These are phyloP conservation scores for Sycophaga agraensis DNA, from an alignment of 1,140 invertebrate genomes.

Conservation along the genomic window DNA sequence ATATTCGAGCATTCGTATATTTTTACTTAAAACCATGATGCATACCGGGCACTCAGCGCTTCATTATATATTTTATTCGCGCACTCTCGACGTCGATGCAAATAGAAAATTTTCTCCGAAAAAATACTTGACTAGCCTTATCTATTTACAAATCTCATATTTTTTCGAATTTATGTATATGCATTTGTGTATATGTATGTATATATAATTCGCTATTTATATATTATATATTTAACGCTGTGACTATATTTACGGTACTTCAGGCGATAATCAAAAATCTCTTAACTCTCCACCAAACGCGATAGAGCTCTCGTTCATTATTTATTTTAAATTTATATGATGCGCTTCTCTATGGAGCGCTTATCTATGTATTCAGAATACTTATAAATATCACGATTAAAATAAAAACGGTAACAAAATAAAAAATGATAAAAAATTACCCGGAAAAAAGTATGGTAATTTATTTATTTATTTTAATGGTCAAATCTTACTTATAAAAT, in stretches of 20 bases:
- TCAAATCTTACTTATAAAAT: too few relatives aligned
- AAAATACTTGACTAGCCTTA: constrained; percentile 32
- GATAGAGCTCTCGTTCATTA: background rate
- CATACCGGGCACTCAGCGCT: constrained; percentile 23
- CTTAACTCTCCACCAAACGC: background rate
- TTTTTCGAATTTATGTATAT: constrained; percentile 23
- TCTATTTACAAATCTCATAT: constrained; percentile 35
- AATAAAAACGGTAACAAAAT: too few relatives aligned
- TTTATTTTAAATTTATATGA: too few relatives aligned
- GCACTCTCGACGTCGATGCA: constrained; percentile 8
- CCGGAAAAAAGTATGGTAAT: too few relatives aligned
- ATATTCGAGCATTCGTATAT: constrained; percentile 23
- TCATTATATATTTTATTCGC: constrained; percentile 26
- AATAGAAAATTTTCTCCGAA: constrained; percentile 37
- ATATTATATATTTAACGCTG: constrained; percentile 1
- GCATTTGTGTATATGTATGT: constrained; percentile 12
- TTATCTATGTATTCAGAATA: too few relatives aligned
- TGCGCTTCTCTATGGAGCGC: too few relatives aligned
- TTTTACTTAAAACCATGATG: constrained; percentile 27
- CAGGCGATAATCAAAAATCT: constrained; percentile 6
- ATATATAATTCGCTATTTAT: constrained; percentile 1
- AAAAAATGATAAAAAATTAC: too few relatives aligned
- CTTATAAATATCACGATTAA: too few relatives aligned
- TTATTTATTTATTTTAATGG: too few relatives aligned
- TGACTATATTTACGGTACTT: constrained; percentile 13